Evolutionary conservation across 2,888 invertebrate species (phyloP), one percentile per base, ranked within the genome.

Genomic region (Napeogenes sylphis): DNA sequence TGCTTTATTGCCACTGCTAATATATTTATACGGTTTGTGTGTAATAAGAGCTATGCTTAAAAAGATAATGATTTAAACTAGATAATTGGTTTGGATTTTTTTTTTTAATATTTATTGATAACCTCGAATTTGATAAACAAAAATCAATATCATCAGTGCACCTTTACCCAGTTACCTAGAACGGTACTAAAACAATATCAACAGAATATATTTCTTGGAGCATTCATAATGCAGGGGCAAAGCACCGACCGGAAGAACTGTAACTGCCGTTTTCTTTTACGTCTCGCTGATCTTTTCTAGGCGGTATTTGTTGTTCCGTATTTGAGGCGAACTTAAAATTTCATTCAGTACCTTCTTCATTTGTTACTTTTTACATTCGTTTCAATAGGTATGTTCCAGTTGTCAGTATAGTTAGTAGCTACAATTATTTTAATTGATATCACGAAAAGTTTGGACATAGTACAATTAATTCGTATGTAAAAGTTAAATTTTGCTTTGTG

Each of bases 251-350:
- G 82, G 82, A 81, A 80, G 69, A 72, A 64, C 70, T 72, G 76
- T 77, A 80, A 82, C 83, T 76, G 76, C 78, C 79, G 73, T 72
- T 77, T 83, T 80, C 82, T 75, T 75, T 74, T 73, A 70, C 81
- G 76, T 74, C 70, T 67, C 74, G 75, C 66, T 78, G 77, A 67
- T 70, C 68, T 59, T 65, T 67, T 68, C 68, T 72, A 69, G 74
- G 71, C 73, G 64, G 70, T 61, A 64, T 68, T 68, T 67, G 56
- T 67, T 70, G 70, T 60, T 63, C 66, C 59, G 61, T 54, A n/a
- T n/a, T 58, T 38, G 8, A 47, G 14, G 42, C 53, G 46, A 55
- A 62, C 59, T 60, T 57, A 32, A 45, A n/a, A 30, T 30, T 30
- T n/a, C 30, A 30, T 12, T 30, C 10, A 10, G 10, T 14, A 47